These are phyloP conservation scores for Lordiphosa fenestrarum DNA, from an alignment of 2,888 invertebrate species.

Conservation along the genomic window DNA sequence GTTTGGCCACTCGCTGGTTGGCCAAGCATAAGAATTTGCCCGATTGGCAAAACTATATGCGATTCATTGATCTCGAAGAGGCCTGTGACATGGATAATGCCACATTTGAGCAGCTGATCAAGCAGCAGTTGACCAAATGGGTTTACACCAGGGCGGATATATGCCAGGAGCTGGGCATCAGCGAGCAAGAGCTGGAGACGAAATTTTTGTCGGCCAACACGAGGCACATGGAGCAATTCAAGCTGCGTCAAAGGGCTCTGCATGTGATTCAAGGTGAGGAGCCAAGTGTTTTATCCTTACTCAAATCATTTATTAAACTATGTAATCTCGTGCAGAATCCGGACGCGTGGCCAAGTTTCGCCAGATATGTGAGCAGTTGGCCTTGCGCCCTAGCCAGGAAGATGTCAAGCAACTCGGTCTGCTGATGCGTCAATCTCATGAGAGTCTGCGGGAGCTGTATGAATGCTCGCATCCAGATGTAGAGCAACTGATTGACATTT, in stretches of 20 bases:
- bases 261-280: slow-evolving; percentile 91
- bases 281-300: neutral
- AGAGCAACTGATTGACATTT: slow-evolving; percentile 89
- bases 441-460: slow-evolving; percentile 90
- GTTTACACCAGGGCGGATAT: slow-evolving; percentile 87
- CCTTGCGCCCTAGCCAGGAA: slow-evolving; percentile 39
- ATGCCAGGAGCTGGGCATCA: slow-evolving; percentile 83
- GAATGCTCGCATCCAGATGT: slow-evolving; percentile 96
- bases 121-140: slow-evolving; percentile 83
- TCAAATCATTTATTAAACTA: neutral
- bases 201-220: slow-evolving; percentile 86
- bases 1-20: slow-evolving; percentile 91
- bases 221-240: slow-evolving; percentile 84
- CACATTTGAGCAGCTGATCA: slow-evolving; percentile 87
- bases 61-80: slow-evolving; percentile 89
- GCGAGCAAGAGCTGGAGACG: slow-evolving; percentile 83
- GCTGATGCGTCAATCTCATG: slow-evolving; percentile 94
- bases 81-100: slow-evolving; percentile 83
- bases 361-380: slow-evolving; percentile 81
- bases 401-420: slow-evolving; percentile 83
- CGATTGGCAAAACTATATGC: slow-evolving; percentile 84
- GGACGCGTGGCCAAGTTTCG: slow-evolving; percentile 90
- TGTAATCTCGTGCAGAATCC: slow-evolving; percentile 84
- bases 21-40: slow-evolving; percentile 83
- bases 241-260: slow-evolving; percentile 90